Evolutionary conservation across 2,113 vertebrate genomes (phyloP).

Genomic region (Nanorana parkeri): DNA sequence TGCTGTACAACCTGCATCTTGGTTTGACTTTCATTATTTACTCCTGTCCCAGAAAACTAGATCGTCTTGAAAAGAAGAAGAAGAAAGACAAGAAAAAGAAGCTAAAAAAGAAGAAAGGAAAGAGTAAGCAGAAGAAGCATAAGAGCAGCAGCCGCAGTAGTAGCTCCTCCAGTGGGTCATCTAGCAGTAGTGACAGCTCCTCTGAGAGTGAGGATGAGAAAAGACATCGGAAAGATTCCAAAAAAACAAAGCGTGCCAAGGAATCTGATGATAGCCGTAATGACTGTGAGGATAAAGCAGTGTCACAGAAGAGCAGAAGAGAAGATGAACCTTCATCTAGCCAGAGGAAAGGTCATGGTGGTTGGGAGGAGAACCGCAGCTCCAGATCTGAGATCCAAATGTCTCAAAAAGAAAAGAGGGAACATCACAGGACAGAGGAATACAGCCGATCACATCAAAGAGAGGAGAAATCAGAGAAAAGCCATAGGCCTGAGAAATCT

Average conservation of each 20-base stretch:
- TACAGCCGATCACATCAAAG: background rate
- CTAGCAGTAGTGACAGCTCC: conserved; percentile 76
- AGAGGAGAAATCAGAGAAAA: conserved; percentile 1
- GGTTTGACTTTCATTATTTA: background rate
- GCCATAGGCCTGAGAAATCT: conserved; percentile 60
- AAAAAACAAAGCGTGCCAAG: conserved; percentile 76
- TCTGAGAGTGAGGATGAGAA: conserved; percentile 77
- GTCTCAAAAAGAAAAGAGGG: conserved; percentile 56
- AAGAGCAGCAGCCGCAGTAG: conserved; percentile 68
- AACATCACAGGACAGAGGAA: conserved; percentile 1
- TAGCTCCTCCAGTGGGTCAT: conserved; percentile 75
- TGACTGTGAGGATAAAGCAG: conserved; percentile 73
- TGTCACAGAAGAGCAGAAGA: conserved; percentile 74
- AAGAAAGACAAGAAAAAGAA: conserved; percentile 86
- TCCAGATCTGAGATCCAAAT: conserved; percentile 66
- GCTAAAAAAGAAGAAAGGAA: conserved; percentile 83
- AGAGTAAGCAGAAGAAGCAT: conserved; percentile 85
- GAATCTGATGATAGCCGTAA: conserved; percentile 74
- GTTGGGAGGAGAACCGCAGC: conserved; percentile 67
- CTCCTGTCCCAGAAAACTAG: conserved; percentile 86
- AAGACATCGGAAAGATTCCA: conserved; percentile 76
- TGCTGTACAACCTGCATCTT: no score
- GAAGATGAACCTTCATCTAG: conserved; percentile 67
- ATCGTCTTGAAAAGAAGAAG: conserved; percentile 90
- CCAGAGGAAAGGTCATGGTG: conserved; percentile 64